These are phyloP conservation scores for Poecile atricapillus DNA, from an alignment of 2,113 vertebrate genomes.

Conservation along the genomic window DNA sequence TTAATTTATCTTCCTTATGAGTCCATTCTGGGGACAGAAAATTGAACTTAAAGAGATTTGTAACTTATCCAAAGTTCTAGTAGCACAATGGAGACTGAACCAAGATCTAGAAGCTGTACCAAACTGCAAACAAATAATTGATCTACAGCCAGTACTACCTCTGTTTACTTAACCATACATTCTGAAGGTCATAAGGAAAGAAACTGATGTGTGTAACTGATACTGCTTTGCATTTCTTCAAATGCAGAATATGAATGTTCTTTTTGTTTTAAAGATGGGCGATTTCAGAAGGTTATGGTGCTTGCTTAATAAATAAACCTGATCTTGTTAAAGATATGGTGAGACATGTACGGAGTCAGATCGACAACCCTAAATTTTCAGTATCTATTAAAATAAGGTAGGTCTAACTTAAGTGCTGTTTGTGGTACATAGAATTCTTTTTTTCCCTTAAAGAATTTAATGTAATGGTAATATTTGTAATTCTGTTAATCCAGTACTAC, in stretches of 20 bases:
- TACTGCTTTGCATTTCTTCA: background rate
- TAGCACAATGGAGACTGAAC: background rate
- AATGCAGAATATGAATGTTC: background rate
- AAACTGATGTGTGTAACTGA: background rate
- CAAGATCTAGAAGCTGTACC: background rate
- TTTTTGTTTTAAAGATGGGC: conserved; percentile 85
- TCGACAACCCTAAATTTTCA: conserved; percentile 85
- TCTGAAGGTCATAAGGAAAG: background rate
- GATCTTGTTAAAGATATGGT: conserved; percentile 94
- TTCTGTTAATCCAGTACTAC: background rate
- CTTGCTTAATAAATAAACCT: conserved; percentile 94
- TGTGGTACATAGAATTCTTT: background rate
- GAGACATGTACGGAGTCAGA: conserved; percentile 85
- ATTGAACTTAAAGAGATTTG: background rate
- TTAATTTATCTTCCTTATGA: background rate
- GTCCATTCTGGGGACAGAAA: background rate
- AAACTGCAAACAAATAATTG: background rate
- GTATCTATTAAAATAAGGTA: conserved; percentile 96
- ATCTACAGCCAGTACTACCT: background rate
- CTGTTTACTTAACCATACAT: background rate
- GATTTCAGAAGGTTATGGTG: conserved; percentile 91
- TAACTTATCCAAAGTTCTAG: background rate
- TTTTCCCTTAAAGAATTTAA: background rate
- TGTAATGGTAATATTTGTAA: background rate
- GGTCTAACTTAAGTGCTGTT: background rate